Conservation (phyloP, 1,140 invertebrate species). For the Drosophila gunungcola region DNA sequence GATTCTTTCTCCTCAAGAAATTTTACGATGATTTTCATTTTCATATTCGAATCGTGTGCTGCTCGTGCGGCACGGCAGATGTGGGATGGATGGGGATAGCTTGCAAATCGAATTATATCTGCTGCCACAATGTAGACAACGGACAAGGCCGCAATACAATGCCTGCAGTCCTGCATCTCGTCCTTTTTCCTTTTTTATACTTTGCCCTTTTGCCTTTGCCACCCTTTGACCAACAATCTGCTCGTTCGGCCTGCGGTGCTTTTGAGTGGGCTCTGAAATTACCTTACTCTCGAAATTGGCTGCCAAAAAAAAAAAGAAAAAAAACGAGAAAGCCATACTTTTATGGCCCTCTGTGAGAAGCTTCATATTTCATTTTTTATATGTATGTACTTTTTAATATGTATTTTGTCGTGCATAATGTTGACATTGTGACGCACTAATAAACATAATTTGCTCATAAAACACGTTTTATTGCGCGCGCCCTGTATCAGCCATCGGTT, state of each 20-base stretch:
- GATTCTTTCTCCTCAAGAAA: conserved; percentile 23
- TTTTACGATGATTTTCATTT: conserved; percentile 68
- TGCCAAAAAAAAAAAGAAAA: conserved; percentile 23
- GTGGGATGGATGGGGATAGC: not conserved
- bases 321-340: conserved; percentile 10
- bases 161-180: conserved; percentile 37
- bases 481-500: conserved; percentile 60
- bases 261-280: conserved; percentile 29
- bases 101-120: conserved; percentile 78
- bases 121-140: conserved; percentile 77
- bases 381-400: conserved; percentile 61
- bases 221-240: conserved; percentile 63
- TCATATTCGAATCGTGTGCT: conserved; percentile 72
- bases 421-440: conserved; percentile 81
- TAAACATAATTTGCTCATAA: conserved; percentile 82
- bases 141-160: conserved; percentile 50
- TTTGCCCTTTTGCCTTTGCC: conserved; percentile 27
- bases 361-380: conserved; percentile 65
- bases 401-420: conserved; percentile 75
- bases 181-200: not conserved
- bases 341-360: conserved; percentile 42
- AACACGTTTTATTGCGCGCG: conserved; percentile 74
- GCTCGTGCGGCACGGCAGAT: conserved; percentile 3
- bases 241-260: conserved; percentile 17
- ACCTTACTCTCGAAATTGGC: conserved; percentile 49